Evolutionary conservation across 1,140 invertebrate species (phyloP), one percentile per base, ranked within the genome.

Genomic region (Sminthurinus signatus): DNA sequence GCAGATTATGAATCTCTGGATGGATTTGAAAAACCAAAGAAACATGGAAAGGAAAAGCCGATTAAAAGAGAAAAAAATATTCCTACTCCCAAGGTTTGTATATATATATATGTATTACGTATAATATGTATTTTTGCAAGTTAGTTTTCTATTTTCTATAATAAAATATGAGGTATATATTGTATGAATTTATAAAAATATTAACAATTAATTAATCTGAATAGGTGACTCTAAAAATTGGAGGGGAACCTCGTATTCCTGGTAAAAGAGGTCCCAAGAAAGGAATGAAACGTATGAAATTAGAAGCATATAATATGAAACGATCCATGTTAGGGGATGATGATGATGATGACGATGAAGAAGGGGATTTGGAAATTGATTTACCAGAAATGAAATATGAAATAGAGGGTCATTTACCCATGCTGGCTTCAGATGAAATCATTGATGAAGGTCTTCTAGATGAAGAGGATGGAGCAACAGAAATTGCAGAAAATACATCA

Each of bases 311-410:
- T 27, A 21, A 8, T 52, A 39, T 19, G 25, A 3, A 8, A 31
- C 10, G 27, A n/a, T n/a, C n/a, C n/a, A 31, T 19, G 4, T 2
- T 56, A 36, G 17, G 54, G 21, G 63, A 66, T 10, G 36, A 56
- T 59, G 64, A 59, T 56, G 21, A 48, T 27, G 5, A 21, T 4
- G 60, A 60, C n/a, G 56, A 39, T 12, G 68, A 63, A 0, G 64
- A 60, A 28, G 68, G 62, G 5, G 68, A 70, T 19, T 58, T 70
- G 52, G 64, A 70, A 64, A 70, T 70, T 28, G 64, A 70, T 62
- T 48, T 70, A 19, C 64, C 68, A 23, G 27, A 55, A 8, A n/a
- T n/a, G n/a, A n/a, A n/a, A n/a, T n/a, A n/a, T n/a, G 68, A 67
- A 36, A 66, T 54, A 29, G 63, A 65, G 28, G 60, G 32, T 19